Conservation (phyloP, 2,113 vertebrate genomes). For the Rhinolophus ferrumequinum region DNA sequence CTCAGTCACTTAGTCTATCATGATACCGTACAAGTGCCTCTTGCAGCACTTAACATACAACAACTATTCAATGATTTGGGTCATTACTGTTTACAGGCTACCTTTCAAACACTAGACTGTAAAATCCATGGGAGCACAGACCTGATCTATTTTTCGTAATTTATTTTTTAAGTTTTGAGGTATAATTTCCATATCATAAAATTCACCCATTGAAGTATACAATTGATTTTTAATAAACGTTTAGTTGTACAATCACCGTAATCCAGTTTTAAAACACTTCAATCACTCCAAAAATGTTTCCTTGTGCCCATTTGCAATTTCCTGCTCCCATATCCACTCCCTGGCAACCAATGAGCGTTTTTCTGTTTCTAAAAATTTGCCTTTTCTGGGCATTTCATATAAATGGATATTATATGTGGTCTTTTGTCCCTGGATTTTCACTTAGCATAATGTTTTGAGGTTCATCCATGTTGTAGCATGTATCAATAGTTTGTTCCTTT, state of each 20-base stretch:
- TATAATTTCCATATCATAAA: background rate
- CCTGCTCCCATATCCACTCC: background rate
- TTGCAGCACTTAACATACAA: background rate
- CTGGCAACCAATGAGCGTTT: background rate
- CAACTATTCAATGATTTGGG: background rate
- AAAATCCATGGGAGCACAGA: background rate
- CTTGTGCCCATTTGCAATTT: background rate
- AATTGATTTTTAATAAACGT: background rate
- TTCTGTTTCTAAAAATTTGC: constrained; percentile 3
- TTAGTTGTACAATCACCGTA: background rate
- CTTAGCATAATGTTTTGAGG: background rate
- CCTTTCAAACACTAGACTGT: background rate
- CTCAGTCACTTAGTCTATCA: background rate
- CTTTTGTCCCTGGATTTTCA: background rate
- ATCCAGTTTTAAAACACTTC: background rate
- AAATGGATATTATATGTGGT: background rate
- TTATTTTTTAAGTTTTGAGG: background rate
- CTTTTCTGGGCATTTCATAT: background rate
- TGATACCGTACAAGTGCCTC: background rate
- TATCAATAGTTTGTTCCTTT: background rate
- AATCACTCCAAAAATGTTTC: background rate
- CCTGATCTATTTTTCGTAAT: background rate
- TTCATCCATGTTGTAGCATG: background rate
- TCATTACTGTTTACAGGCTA: background rate
- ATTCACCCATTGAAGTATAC: background rate